Evolutionary conservation across 1,140 invertebrate genomes (phyloP), one percentile per base, ranked within the genome.

Genomic region (Bilobella aurantiaca): DNA sequence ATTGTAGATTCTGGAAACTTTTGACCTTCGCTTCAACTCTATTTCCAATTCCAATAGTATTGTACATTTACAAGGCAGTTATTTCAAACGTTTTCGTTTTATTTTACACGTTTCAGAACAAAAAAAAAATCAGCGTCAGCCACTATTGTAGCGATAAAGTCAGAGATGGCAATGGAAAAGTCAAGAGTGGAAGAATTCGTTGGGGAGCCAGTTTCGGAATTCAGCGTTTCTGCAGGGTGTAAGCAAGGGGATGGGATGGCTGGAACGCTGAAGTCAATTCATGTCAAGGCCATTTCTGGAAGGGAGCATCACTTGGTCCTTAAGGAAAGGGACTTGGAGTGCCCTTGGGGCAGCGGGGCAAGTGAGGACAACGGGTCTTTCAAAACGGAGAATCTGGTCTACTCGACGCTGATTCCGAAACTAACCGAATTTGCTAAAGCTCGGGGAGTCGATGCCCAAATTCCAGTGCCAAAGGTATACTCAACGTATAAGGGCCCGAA

Each of bases 391-490:
- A 60, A 61, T 29, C 1, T 32, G 1, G 29, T 66, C 31, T 62
- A 67, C 32, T 47, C 18, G 27, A 5, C 5, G 5, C 25, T 67
- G 0, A 27, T 23, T 0, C 60, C 65, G 1, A 42, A 16, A 32
- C 30, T 62, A 25, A 49, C 53, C 23, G 29, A 49, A 23, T 5
- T 66, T 21, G 23, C 3, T n/a, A 27, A 30, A 0, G 25, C 46
- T 1, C 3, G 30, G 1, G 30, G 31, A 12, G 29, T 34, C 28
- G 5, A 59, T 28, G 0, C 29, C 61, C 12, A 64, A 46, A 53
- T 57, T 66, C 53, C 53, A 63, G 18, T 62, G 27, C 3, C 37
- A 53, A 1, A 12, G 34, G 3, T 63, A 21, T 29, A 62, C 64
- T 16, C 58, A 42, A 29, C 27, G 31, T 32, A 66, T 42, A 25